Percentiles rank a stretch among this genome's conserved stretches.
These are phyloP conservation scores for Nibea albiflora DNA, from an alignment of 2,113 vertebrate species.

Conservation along the genomic window DNA sequence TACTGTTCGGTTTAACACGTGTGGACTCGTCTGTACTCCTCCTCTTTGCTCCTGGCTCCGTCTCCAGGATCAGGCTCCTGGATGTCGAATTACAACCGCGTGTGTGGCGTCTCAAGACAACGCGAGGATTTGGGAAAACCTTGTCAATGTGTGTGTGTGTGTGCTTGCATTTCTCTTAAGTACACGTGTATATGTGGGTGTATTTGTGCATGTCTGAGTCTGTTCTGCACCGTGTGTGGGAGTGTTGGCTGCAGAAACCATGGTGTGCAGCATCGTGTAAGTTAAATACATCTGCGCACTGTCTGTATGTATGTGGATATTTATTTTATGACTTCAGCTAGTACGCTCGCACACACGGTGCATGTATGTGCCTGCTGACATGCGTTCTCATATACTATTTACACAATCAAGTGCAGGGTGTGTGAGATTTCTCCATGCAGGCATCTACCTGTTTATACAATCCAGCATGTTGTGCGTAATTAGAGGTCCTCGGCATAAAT, in stretches of 20 bases:
- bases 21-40: not conserved
- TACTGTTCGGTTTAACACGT: not conserved
- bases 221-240: slow-evolving; percentile 27
- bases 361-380: not conserved
- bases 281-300: not conserved
- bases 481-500: slow-evolving; percentile 38
- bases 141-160: not conserved
- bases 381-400: slow-evolving; percentile 23
- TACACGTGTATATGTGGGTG: not conserved
- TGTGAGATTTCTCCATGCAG: not conserved
- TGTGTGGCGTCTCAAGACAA: slow-evolving; percentile 1
- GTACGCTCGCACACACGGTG: not conserved
- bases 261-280: not conserved
- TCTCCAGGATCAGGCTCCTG: slow-evolving; percentile 37
- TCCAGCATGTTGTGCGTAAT: slow-evolving; percentile 33
- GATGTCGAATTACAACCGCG: slow-evolving; percentile 7
- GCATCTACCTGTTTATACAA: slow-evolving; percentile 43
- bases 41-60: slow-evolving; percentile 14
- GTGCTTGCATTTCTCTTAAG: not conserved
- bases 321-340: not conserved
- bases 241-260: slow-evolving; percentile 22
- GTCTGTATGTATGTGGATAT: not conserved
- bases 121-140: not conserved
- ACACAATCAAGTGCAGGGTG: slow-evolving; percentile 24
- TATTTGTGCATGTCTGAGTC: slow-evolving; percentile 22